These are phyloP conservation scores for Perca flavescens DNA, from an alignment of 2,113 vertebrate species.

Conservation along the genomic window DNA sequence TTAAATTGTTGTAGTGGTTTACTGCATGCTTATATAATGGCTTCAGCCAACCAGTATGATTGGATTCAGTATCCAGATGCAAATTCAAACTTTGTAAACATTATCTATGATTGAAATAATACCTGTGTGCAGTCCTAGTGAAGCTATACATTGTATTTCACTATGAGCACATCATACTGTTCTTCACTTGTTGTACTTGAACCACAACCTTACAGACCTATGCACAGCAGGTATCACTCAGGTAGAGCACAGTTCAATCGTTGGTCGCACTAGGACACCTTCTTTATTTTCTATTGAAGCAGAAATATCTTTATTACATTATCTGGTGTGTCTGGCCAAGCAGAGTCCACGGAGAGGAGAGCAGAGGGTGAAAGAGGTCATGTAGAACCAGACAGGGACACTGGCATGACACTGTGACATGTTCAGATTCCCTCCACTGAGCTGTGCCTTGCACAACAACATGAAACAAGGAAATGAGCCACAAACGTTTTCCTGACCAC, in stretches of 20 bases:
- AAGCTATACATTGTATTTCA: not conserved
- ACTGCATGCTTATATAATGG: not conserved
- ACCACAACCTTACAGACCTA: not conserved
- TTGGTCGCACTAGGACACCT: slow-evolving; percentile 66
- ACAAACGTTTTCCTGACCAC: slow-evolving; percentile 75
- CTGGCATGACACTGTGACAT: slow-evolving; percentile 82
- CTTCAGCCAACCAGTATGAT: too few relatives aligned
- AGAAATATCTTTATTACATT: slow-evolving; percentile 83
- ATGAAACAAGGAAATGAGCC: slow-evolving; percentile 89
- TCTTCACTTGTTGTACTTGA: not conserved
- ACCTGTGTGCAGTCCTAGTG: not conserved
- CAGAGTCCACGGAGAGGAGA: slow-evolving; percentile 64
- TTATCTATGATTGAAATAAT: not conserved
- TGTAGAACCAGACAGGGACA: slow-evolving; percentile 80
- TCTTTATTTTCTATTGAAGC: slow-evolving; percentile 68
- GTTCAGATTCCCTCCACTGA: slow-evolving; percentile 89
- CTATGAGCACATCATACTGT: not conserved
- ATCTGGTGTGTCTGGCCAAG: slow-evolving; percentile 70
- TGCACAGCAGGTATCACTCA: slow-evolving; percentile 23
- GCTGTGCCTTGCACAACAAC: slow-evolving; percentile 87
- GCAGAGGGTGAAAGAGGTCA: slow-evolving; percentile 73
- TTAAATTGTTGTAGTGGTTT: not conserved
- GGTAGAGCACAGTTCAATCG: slow-evolving; percentile 40
- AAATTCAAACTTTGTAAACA: not conserved
- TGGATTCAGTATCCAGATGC: not conserved